phyloP scores from a whole-genome alignment of 2,797 vertebrate species.

The Pseudochirops corinnae region DNA sequence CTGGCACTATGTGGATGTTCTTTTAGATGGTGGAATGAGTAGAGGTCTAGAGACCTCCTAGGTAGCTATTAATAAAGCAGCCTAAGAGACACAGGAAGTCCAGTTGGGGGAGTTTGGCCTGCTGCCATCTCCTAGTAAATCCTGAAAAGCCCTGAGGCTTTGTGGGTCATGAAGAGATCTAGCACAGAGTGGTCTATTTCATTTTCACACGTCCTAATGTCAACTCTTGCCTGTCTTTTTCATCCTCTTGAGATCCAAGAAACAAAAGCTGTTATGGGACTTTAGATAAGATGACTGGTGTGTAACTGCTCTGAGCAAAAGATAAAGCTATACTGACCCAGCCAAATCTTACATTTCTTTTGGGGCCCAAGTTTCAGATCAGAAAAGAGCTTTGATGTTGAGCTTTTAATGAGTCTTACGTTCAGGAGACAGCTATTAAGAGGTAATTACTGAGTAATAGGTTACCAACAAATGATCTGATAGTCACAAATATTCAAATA shows the following conservation, averaged over 20 bases:
- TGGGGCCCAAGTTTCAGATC: background rate
- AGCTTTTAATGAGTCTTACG: background rate
- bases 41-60: slow-evolving; percentile 8
- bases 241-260: background rate
- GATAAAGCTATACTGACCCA: background rate
- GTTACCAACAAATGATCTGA: slow-evolving; percentile 27
- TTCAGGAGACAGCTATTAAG: slow-evolving; percentile 16
- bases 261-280: slow-evolving; percentile 16
- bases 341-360: slow-evolving; percentile 1
- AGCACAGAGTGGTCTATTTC: background rate
- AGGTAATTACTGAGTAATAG: slow-evolving; percentile 42
- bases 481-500: slow-evolving; percentile 36
- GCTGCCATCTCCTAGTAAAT: background rate
- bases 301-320: slow-evolving; percentile 17
- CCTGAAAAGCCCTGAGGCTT: background rate
- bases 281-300: slow-evolving; percentile 15
- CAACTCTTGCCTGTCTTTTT: slow-evolving; percentile 39
- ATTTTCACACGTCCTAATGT: background rate
- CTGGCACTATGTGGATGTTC: slow-evolving; percentile 9
- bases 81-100: background rate
- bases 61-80: slow-evolving; percentile 15
- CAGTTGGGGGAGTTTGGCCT: background rate
- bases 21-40: slow-evolving; percentile 14
- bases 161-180: slow-evolving; percentile 28
- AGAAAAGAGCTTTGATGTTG: slow-evolving; percentile 29